Percentiles rank a stretch among this genome's conserved stretches.
phyloP scores from a whole-genome alignment of 2,888 invertebrate genomes.

The Actias luna region DNA sequence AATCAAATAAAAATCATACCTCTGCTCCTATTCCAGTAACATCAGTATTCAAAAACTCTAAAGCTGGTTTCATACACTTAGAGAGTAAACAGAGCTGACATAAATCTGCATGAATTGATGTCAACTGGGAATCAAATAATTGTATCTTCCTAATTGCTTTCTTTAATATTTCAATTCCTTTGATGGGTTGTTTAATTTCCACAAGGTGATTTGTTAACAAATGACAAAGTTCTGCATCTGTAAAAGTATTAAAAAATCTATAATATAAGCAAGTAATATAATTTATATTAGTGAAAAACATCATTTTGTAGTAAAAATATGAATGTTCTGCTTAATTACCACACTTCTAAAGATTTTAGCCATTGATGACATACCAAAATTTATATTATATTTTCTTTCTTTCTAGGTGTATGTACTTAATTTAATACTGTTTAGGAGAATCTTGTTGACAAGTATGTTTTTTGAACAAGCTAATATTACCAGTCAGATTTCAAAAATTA shows the following conservation, averaged over 20 bases:
- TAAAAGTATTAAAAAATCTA: slow-evolving; percentile 14
- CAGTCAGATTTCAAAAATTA: no score
- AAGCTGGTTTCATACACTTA: slow-evolving; percentile 95
- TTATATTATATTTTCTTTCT: no score
- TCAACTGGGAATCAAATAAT: slow-evolving; percentile 92
- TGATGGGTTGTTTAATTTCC: slow-evolving; percentile 88
- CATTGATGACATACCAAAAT: no score
- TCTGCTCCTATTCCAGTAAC: slow-evolving; percentile 95
- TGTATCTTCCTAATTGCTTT: slow-evolving; percentile 95
- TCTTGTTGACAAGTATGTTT: no score
- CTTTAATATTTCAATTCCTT: slow-evolving; percentile 91
- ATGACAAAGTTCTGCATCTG: slow-evolving; percentile 96
- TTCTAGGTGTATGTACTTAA: not conserved
- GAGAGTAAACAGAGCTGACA: slow-evolving; percentile 95
- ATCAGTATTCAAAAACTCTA: slow-evolving; percentile 94
- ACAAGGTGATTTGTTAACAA: slow-evolving; percentile 89
- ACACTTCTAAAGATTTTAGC: no score
- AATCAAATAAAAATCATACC: slow-evolving; percentile 63
- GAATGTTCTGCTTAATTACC: not conserved
- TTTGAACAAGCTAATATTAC: no score
- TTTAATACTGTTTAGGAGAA: not conserved
- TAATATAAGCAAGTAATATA: not conserved
- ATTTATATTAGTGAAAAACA: no score
- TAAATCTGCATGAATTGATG: slow-evolving; percentile 96
- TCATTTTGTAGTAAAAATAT: no score